These are phyloP conservation scores for Elanus axillaris DNA, from an alignment of 2,113 vertebrate species.

Conservation along the genomic window DNA sequence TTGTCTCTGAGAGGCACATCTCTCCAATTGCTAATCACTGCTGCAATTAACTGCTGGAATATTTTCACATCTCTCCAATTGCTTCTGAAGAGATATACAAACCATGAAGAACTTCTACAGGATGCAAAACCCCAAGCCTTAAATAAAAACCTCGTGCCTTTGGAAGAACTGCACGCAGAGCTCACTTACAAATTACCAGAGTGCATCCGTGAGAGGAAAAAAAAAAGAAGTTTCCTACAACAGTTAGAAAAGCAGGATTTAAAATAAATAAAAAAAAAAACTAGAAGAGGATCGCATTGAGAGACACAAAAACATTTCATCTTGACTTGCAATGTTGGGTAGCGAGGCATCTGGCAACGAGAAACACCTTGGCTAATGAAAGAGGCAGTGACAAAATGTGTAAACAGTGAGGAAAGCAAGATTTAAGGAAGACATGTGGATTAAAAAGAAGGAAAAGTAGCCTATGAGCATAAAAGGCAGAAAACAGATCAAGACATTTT, in stretches of 20 bases:
- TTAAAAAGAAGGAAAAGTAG: background rate
- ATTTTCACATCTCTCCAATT: background rate
- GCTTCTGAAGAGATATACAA: background rate
- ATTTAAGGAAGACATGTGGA: background rate
- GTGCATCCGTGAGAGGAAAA: background rate
- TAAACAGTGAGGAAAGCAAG: background rate
- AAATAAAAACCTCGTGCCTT: background rate
- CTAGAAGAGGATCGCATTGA: background rate
- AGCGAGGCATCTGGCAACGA: constrained; percentile 11
- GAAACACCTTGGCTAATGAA: background rate
- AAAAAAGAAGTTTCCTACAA: background rate
- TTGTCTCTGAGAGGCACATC: background rate
- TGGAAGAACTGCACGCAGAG: background rate
- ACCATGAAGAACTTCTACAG: background rate
- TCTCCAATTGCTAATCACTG: background rate
- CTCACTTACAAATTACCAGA: background rate
- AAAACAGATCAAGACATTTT: background rate
- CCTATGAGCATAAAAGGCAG: background rate
- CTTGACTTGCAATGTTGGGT: background rate
- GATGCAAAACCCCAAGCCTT: background rate
- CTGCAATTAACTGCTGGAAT: background rate
- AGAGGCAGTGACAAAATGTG: background rate
- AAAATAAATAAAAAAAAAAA: background rate
- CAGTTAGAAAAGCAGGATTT: background rate
- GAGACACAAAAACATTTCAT: background rate